Percentiles rank a stretch among this genome's conserved stretches.
These are phyloP conservation scores for Coilia nasus DNA, from an alignment of 2,797 vertebrate genomes.

Conservation along the genomic window DNA sequence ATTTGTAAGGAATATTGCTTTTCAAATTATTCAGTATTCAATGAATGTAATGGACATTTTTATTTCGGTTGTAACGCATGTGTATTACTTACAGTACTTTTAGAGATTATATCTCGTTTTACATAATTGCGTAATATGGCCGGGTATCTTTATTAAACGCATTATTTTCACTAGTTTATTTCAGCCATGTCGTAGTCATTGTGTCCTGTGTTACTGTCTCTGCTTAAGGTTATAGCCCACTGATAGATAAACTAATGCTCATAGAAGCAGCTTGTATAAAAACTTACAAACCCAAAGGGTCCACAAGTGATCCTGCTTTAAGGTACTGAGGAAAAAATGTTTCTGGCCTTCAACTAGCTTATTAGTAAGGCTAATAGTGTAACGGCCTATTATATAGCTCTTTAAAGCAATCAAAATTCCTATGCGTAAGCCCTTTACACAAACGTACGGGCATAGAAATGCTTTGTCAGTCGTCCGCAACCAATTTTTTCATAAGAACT, in stretches of 20 bases:
- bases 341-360: constrained; percentile 10
- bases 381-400: neutral
- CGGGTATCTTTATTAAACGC: constrained; percentile 20
- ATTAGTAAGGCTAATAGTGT: constrained; percentile 28
- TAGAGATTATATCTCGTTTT: constrained; percentile 61
- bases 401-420: neutral
- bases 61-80: constrained; percentile 72
- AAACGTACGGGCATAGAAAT: neutral
- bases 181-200: neutral
- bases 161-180: constrained; percentile 11
- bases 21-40: constrained; percentile 73
- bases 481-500: neutral
- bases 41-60: constrained; percentile 81
- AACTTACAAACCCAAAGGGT: neutral
- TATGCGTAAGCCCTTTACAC: neutral
- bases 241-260: neutral
- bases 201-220: constrained; percentile 4
- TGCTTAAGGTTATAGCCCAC: neutral
- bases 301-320: neutral
- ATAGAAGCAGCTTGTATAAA: neutral
- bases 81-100: constrained; percentile 64
- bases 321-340: neutral
- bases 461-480: neutral
- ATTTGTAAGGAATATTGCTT: constrained; percentile 72
- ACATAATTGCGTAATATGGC: constrained; percentile 47